Percentiles rank a stretch among this genome's conserved stretches.
These are phyloP conservation scores for Passer montanus DNA, from an alignment of 2,113 vertebrate genomes.

Conservation along the genomic window DNA sequence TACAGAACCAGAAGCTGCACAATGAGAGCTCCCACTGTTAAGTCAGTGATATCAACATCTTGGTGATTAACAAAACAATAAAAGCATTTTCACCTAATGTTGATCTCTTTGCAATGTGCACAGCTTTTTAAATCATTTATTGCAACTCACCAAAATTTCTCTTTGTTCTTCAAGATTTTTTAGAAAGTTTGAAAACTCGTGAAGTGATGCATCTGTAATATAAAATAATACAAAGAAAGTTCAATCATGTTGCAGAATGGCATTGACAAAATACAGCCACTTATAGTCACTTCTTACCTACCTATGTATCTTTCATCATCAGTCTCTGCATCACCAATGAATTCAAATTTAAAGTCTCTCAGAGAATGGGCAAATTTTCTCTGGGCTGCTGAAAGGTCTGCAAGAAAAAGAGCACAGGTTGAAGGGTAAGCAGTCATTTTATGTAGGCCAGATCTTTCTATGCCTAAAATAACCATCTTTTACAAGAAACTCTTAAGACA, in stretches of 20 bases:
- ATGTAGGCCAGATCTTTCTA: neutral
- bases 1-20: neutral
- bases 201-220: constrained; percentile 91
- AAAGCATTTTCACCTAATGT: neutral
- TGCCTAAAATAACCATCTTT: neutral
- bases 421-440: neutral
- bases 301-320: constrained; percentile 95
- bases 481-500: neutral
- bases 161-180: constrained; percentile 95
- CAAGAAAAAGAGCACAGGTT: constrained; percentile 14
- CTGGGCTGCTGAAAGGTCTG: constrained; percentile 91
- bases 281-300: constrained; percentile 58
- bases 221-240: neutral
- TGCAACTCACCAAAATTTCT: constrained; percentile 91
- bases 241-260: neutral
- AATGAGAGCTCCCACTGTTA: neutral
- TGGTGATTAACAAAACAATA: neutral
- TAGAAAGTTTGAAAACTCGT: constrained; percentile 93
- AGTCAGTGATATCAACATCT: neutral
- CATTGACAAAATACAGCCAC: neutral
- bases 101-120: neutral
- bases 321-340: constrained; percentile 95
- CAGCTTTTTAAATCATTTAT: neutral
- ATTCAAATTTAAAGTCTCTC: constrained; percentile 95
- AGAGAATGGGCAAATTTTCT: constrained; percentile 94